Evolutionary conservation across 2,797 vertebrate species (phyloP), one percentile per base, ranked within the genome.

Genomic region (Chloroceryle inda): DNA sequence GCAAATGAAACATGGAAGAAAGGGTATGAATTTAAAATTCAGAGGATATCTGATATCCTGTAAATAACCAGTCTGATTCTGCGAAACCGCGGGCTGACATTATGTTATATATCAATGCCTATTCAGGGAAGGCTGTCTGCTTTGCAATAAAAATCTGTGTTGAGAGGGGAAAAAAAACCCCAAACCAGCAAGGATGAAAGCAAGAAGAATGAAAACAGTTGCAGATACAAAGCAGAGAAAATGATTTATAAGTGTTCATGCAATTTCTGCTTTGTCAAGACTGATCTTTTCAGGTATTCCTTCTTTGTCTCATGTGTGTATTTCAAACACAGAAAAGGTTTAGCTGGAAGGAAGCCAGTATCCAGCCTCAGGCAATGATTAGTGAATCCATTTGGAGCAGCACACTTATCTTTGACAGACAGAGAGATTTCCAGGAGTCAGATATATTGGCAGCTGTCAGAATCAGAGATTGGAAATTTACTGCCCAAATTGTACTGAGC

Each of bases 371-470:
- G 94, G 95, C 93, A 93, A 92, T 95, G 89, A 95, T 95, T 95
- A 96, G 94, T 55, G 94, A 96, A 95, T 94, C 94, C 80, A 91
- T 95, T 96, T 90, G 91, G 93, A 95, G 93, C 68, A 93, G 59
- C 77, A 95, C 77, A 85, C 95, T 96, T 96, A 96, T 96, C 96
- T 97, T 79, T 94, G 96, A 95, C 95, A 96, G 96, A 92, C 89
- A 97, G 96, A 45, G 82, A 92, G 95, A 92, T 77, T 90, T 96
- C 83, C 85, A 88, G 79, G 80, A 94, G 94, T 82, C 88, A 86
- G 92, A 96, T 93, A 76, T 90, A 95, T 90, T 94, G 94, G 95
- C 96, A 95, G 83, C 91, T 95, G 91, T 94, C 94, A 96, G 87
- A 91, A 50, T 35, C 58, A 75, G 75, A 78, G 81, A 27, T 50